Evolutionary conservation across 1,140 invertebrate species (phyloP).

Genomic region (Teleopsis dalmanni): DNA sequence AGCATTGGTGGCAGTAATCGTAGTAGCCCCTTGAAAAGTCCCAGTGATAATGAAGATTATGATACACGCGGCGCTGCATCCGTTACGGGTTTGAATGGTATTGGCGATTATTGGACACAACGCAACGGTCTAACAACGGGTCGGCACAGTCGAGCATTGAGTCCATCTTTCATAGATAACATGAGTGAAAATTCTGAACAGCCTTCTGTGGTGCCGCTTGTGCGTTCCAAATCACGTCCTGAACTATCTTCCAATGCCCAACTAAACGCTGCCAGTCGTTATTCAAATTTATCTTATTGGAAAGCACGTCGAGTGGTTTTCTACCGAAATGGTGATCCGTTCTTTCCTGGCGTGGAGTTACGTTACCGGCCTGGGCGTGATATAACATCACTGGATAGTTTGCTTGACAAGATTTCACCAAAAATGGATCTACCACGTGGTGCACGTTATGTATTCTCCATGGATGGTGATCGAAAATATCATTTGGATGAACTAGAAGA

Average conservation of each 20-base stretch:
- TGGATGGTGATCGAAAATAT: constrained; percentile 78
- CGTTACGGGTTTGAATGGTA: constrained; percentile 7
- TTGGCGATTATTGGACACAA: constrained; percentile 34
- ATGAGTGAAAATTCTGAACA: constrained; percentile 43
- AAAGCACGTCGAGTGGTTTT: constrained; percentile 78
- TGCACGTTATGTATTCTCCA: constrained; percentile 82
- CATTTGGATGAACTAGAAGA: constrained; percentile 80
- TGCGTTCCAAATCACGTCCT: constrained; percentile 41
- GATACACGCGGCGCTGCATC: constrained; percentile 20
- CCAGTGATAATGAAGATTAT: constrained; percentile 25
- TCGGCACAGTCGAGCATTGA: constrained; percentile 10
- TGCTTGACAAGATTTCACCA: constrained; percentile 75
- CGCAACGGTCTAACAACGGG: constrained; percentile 22
- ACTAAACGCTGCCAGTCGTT: constrained; percentile 51
- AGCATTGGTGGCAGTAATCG: constrained; percentile 5
- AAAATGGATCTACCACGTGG: constrained; percentile 74
- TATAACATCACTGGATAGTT: constrained; percentile 75
- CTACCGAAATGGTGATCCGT: constrained; percentile 88
- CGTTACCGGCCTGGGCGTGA: constrained; percentile 82
- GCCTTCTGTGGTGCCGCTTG: constrained; percentile 36
- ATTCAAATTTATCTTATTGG: constrained; percentile 78
- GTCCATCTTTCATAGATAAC: constrained; percentile 33
- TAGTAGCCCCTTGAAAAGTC: constrained; percentile 12
- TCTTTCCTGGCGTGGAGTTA: constrained; percentile 81
- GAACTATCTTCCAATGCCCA: constrained; percentile 27